These are phyloP conservation scores for Atherinosoma microstoma DNA, from an alignment of 2,797 vertebrate species.

Conservation along the genomic window DNA sequence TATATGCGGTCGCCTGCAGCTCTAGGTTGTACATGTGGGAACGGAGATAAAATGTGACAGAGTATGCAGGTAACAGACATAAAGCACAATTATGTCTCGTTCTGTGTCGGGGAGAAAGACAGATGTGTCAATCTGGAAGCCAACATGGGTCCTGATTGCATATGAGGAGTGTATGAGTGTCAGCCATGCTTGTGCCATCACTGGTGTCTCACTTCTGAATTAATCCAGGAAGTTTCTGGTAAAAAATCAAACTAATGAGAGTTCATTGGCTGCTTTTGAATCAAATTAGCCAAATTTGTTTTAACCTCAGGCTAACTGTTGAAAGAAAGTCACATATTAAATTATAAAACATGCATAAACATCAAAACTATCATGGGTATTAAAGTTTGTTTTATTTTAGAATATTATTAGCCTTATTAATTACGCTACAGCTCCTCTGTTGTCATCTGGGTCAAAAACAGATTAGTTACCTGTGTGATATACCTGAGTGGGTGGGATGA, in stretches of 20 bases:
- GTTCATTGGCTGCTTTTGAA: conserved; percentile 26
- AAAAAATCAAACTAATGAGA: conserved; percentile 44
- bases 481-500: conserved; percentile 69
- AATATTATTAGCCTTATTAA: conserved; percentile 15
- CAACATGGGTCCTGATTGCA: conserved; percentile 55
- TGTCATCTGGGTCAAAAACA: conserved; percentile 39
- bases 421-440: conserved; percentile 32
- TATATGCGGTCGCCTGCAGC: conserved; percentile 70
- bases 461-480: conserved; percentile 65
- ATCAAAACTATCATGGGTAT: conserved; percentile 4
- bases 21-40: conserved; percentile 60
- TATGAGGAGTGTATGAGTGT: conserved; percentile 26
- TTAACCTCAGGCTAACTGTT: conserved; percentile 34
- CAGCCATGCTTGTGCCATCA: conserved; percentile 34
- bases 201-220: conserved; percentile 20
- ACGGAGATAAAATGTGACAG: conserved; percentile 66
- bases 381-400: conserved; percentile 6
- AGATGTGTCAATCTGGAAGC: conserved; percentile 69
- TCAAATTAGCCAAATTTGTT: conserved; percentile 42
- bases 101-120: conserved; percentile 52
- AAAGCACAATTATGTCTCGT: conserved; percentile 70
- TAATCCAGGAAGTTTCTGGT: conserved; percentile 37
- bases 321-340: conserved; percentile 8
- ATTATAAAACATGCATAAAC: conserved; percentile 5
- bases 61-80: conserved; percentile 70